These are phyloP conservation scores for Mustelus asterias DNA, from an alignment of 2,113 vertebrate genomes.

Conservation along the genomic window DNA sequence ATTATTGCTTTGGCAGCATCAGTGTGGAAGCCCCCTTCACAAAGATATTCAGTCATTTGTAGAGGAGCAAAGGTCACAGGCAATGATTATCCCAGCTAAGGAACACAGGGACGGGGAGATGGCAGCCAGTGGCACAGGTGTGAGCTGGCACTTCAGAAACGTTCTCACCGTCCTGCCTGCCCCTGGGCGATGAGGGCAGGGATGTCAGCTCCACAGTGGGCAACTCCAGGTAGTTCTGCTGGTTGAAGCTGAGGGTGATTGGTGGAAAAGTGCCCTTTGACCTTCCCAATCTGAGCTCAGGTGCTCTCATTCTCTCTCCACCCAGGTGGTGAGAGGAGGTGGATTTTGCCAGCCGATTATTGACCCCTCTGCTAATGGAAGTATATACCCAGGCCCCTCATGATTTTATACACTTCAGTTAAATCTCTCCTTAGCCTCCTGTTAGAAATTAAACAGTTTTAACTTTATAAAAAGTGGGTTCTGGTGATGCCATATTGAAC, in stretches of 20 bases:
- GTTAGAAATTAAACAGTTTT: neutral
- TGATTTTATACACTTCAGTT: no score
- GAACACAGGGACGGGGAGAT: neutral
- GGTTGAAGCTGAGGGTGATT: neutral
- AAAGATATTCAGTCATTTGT: neutral
- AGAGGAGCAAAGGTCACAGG: neutral
- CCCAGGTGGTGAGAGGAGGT: neutral
- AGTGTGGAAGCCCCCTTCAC: neutral
- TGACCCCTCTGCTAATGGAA: no score
- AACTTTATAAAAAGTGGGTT: neutral
- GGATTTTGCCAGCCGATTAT: neutral
- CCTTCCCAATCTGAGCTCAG: neutral
- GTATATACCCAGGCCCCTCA: no score
- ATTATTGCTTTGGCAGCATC: neutral
- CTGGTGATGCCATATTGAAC: neutral
- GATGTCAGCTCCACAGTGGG: no score
- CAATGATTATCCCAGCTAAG: neutral
- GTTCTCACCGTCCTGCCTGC: neutral
- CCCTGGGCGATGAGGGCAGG: no score
- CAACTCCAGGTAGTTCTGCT: neutral
- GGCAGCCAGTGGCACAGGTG: neutral
- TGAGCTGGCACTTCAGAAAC: neutral
- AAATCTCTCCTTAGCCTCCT: neutral
- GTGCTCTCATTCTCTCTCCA: neutral
- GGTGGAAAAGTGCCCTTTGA: neutral